phyloP scores from a whole-genome alignment of 2,113 vertebrate genomes.

The Serinus canaria region DNA sequence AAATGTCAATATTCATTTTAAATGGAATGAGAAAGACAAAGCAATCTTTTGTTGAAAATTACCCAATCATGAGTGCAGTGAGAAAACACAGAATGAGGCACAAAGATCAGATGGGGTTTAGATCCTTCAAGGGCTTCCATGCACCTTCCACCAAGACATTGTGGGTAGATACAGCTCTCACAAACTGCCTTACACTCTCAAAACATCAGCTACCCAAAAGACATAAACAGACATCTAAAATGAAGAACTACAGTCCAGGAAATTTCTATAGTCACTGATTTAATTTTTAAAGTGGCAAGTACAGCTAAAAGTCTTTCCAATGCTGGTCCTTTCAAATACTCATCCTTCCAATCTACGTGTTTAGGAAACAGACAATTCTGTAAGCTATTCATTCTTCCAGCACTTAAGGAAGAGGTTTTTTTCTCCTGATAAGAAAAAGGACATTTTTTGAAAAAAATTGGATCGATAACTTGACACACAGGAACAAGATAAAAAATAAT shows the following conservation, averaged over 20 bases:
- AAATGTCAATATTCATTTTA: neutral
- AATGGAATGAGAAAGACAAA: neutral
- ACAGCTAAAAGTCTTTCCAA: neutral
- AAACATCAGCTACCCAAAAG: neutral
- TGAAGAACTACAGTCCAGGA: neutral
- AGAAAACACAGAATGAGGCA: neutral
- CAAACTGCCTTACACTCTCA: neutral
- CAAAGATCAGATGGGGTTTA: neutral
- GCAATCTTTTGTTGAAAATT: neutral
- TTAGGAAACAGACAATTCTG: neutral
- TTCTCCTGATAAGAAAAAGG: neutral
- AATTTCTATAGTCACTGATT: neutral
- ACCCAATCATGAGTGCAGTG: neutral
- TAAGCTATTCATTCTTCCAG: neutral
- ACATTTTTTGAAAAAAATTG: neutral
- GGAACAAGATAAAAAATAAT: neutral
- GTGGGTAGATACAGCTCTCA: neutral
- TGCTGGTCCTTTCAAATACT: neutral
- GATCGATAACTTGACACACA: neutral
- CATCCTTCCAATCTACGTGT: neutral
- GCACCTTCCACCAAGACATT: neutral
- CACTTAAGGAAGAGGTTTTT: neutral
- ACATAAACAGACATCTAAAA: neutral
- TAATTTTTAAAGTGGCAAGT: neutral
- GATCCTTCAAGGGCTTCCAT: neutral